These are phyloP conservation scores for Trichopria drosophilae DNA, from an alignment of 2,888 invertebrate genomes.

Conservation along the genomic window DNA sequence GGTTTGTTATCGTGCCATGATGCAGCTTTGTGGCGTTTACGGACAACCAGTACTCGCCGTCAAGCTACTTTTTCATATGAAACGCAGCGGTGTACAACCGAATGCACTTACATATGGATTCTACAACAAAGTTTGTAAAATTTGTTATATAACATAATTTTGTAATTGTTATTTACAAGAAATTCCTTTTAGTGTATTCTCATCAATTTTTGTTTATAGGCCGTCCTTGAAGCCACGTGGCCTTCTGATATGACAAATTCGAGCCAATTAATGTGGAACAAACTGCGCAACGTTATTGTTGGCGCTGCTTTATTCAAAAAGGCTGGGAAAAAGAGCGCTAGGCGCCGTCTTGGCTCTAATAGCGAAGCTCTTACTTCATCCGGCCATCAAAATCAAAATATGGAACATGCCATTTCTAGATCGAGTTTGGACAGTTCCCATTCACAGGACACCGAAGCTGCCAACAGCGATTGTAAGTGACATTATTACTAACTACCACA, in stretches of 20 bases:
- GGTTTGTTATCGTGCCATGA: conserved; percentile 97
- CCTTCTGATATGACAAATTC: conserved; percentile 81
- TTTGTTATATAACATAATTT: conserved; percentile 1
- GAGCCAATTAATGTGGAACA: conserved; percentile 89
- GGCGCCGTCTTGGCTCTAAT: conserved; percentile 60
- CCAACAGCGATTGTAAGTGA: conserved; percentile 52
- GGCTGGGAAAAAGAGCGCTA: conserved; percentile 69
- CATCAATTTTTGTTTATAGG: conserved; percentile 62
- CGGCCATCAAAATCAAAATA: conserved; percentile 45
- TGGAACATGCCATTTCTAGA: conserved; percentile 55
- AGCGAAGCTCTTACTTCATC: conserved; percentile 55
- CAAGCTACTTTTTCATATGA: conserved; percentile 87
- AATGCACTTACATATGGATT: conserved; percentile 98
- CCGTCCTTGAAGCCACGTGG: conserved; percentile 94
- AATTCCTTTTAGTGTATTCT: conserved; percentile 11
- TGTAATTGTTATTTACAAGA: conserved; percentile 2
- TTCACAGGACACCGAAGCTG: conserved; percentile 55
- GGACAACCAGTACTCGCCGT: conserved; percentile 93
- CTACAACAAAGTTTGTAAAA: conserved; percentile 63
- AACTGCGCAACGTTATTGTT: conserved; percentile 86
- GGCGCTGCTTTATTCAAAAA: conserved; percentile 87
- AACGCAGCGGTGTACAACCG: conserved; percentile 88
- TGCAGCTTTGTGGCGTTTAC: conserved; percentile 96
- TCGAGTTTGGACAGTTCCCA: conserved; percentile 56
- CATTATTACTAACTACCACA: too few relatives aligned